Conservation (phyloP, 2,797 vertebrate genomes). For the Melanotaenia trifasciata region DNA sequence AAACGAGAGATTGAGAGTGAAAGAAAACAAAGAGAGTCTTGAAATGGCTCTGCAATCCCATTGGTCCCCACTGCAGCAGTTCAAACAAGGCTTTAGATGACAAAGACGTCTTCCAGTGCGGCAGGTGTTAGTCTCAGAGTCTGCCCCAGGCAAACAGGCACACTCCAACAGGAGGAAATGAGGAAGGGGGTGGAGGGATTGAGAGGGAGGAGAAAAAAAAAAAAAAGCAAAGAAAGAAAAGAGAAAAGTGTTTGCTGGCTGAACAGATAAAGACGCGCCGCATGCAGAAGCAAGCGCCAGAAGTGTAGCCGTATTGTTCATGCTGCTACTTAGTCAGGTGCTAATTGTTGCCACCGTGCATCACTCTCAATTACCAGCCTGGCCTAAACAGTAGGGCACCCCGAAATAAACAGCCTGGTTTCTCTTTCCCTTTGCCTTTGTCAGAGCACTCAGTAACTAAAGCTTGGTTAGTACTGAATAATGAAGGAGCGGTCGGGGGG, state of each 20-base stretch:
- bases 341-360: constrained; percentile 82
- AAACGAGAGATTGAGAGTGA: constrained; percentile 25
- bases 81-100: constrained; percentile 89
- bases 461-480: constrained; percentile 79
- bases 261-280: constrained; percentile 80
- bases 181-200: constrained; percentile 28
- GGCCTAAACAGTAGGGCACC: constrained; percentile 72
- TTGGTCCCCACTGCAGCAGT: constrained; percentile 85
- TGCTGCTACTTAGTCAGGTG: constrained; percentile 86
- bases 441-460: constrained; percentile 75
- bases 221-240: constrained; percentile 57
- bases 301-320: constrained; percentile 83
- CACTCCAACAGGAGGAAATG: constrained; percentile 83
- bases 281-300: constrained; percentile 84
- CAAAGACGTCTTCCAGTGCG: constrained; percentile 92
- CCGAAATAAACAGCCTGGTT: constrained; percentile 72
- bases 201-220: constrained; percentile 7
- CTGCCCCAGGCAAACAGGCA: constrained; percentile 86
- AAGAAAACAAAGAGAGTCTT: constrained; percentile 63
- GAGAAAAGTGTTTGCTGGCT: constrained; percentile 76
- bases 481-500: constrained; percentile 40
- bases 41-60: constrained; percentile 81
- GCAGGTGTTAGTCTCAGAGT: constrained; percentile 94
- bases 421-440: constrained; percentile 68
- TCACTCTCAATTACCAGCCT: constrained; percentile 82